Percentiles rank a stretch among this genome's conserved stretches.
Evolutionary conservation across 1,140 invertebrate species (phyloP).

Genomic region (Pinna nobilis): DNA sequence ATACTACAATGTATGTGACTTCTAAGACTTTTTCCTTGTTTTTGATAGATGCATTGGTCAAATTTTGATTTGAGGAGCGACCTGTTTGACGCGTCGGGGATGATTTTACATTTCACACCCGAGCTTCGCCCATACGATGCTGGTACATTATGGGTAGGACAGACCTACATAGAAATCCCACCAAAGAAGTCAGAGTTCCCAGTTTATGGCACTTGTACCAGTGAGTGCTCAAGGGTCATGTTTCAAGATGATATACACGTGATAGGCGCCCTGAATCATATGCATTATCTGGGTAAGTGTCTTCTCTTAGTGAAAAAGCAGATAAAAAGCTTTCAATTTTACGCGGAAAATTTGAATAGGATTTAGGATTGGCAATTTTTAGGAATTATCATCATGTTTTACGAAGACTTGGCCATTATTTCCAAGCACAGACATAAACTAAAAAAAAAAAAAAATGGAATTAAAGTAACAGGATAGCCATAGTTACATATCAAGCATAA

Average conservation of each 20-base stretch:
- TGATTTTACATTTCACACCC: conserved; percentile 51
- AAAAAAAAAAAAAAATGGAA: too few relatives aligned
- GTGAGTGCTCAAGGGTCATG: conserved; percentile 41
- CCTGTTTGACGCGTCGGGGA: conserved; percentile 52
- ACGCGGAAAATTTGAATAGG: too few relatives aligned
- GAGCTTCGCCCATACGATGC: conserved; percentile 49
- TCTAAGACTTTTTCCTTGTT: neutral
- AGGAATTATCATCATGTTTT: too few relatives aligned
- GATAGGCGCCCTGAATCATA: conserved; percentile 42
- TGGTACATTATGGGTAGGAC: conserved; percentile 45
- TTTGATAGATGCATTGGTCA: conserved; percentile 58
- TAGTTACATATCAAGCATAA: too few relatives aligned
- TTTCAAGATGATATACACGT: conserved; percentile 45
- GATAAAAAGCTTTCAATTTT: too few relatives aligned
- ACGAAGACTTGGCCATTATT: too few relatives aligned
- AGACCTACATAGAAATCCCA: conserved; percentile 41
- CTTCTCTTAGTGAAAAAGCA: neutral
- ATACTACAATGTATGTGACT: neutral
- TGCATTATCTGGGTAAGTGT: conserved; percentile 51
- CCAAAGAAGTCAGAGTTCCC: conserved; percentile 17
- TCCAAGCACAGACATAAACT: too few relatives aligned
- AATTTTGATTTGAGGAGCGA: conserved; percentile 37
- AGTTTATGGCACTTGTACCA: conserved; percentile 25
- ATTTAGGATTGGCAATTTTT: too few relatives aligned
- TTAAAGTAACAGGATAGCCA: too few relatives aligned